These are phyloP conservation scores for Dicaeum eximium DNA, from an alignment of 2,113 vertebrate genomes.

Conservation along the genomic window DNA sequence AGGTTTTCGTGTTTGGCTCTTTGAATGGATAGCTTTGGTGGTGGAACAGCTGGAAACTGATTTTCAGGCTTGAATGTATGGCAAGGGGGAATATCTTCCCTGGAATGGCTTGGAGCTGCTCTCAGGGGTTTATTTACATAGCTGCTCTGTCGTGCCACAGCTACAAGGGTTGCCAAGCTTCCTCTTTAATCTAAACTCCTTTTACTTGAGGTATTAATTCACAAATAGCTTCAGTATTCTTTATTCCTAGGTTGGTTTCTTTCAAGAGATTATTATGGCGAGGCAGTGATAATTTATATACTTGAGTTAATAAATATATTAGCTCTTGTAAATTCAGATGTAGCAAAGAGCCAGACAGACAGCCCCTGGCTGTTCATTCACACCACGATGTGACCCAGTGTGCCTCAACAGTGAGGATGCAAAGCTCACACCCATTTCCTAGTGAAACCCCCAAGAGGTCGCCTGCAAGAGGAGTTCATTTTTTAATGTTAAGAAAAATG, in stretches of 20 bases:
- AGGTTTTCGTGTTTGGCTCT: not conserved
- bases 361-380: not conserved
- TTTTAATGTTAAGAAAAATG: not conserved
- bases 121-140: constrained; percentile 36
- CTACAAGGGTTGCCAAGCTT: not conserved
- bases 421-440: not conserved
- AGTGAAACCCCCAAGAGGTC: not conserved
- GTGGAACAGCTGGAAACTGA: constrained; percentile 1
- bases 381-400: accelerated
- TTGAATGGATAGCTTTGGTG: not conserved
- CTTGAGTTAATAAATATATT: not conserved
- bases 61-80: not conserved
- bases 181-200: not conserved
- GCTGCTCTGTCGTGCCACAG: not conserved
- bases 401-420: not conserved
- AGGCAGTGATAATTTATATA: not conserved
- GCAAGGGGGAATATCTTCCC: not conserved
- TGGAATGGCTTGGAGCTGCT: constrained; percentile 7
- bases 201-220: not conserved
- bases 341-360: not conserved
- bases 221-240: not conserved
- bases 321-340: not conserved
- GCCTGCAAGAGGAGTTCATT: not conserved
- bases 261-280: not conserved
- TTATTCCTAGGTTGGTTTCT: not conserved